Evolutionary conservation across 2,797 vertebrate genomes (phyloP).

Genomic region (Tangara arthus): DNA sequence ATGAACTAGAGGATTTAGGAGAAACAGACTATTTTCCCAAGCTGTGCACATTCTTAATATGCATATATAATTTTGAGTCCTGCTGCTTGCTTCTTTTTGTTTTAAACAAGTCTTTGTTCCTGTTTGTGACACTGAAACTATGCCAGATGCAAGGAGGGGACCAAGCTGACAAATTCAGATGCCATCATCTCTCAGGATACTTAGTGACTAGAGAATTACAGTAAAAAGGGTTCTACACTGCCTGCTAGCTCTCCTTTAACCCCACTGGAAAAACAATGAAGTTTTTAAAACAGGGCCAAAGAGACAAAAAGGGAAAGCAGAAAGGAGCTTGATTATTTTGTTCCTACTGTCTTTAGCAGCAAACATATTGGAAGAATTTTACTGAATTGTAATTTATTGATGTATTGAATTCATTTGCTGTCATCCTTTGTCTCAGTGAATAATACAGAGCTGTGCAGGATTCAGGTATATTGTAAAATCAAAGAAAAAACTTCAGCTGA

Average conservation of each 20-base stretch:
- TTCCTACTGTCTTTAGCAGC: background rate
- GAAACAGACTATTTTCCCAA: background rate
- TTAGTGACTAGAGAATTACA: background rate
- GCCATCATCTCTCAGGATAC: background rate
- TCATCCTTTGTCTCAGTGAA: background rate
- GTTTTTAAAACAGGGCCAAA: background rate
- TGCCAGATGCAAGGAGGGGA: background rate
- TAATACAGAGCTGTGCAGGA: background rate
- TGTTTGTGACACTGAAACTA: background rate
- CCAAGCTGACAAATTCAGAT: background rate
- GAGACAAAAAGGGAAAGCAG: background rate
- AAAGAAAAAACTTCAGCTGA: conserved; percentile 24
- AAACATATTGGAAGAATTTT: background rate
- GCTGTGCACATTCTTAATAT: background rate
- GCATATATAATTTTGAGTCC: background rate
- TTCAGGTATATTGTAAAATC: background rate
- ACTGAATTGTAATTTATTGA: background rate
- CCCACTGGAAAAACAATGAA: background rate
- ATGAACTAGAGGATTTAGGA: background rate
- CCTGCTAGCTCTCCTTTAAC: background rate
- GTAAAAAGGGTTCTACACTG: background rate
- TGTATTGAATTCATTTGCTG: background rate
- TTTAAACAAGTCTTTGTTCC: background rate
- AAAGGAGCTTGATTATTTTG: background rate
- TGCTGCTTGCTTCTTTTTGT: background rate